These are phyloP conservation scores for Tenthredo notha DNA, from an alignment of 2,888 invertebrate species.

Conservation along the genomic window DNA sequence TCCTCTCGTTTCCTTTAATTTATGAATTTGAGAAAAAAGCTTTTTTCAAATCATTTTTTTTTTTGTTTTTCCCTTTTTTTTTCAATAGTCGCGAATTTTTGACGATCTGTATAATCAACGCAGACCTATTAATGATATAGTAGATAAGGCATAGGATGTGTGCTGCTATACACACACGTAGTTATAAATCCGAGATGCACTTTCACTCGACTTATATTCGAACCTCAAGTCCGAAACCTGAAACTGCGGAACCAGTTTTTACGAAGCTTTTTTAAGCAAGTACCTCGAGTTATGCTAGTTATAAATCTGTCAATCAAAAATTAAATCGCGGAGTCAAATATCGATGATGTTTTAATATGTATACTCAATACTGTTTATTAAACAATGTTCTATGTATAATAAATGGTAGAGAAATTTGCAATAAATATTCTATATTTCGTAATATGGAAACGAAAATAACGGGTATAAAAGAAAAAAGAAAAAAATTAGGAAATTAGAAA, in stretches of 20 bases:
- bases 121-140: not conserved
- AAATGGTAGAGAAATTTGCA: not conserved
- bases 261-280: constrained; percentile 4
- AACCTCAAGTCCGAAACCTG: constrained; percentile 36
- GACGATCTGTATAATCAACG: not conserved
- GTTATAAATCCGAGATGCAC: not conserved
- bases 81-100: not conserved
- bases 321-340: not conserved
- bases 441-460: not conserved
- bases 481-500: not conserved
- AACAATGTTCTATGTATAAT: not conserved
- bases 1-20: not conserved
- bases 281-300: not conserved
- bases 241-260: constrained; percentile 42
- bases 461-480: not conserved
- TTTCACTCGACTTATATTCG: constrained; percentile 34
- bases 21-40: not conserved
- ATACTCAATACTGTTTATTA: not conserved
- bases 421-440: not conserved
- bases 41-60: not conserved
- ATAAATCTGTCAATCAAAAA: constrained; percentile 37
- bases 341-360: not conserved
- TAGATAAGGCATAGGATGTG: not conserved
- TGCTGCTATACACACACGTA: constrained; percentile 2
- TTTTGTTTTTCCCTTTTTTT: not conserved